phyloP scores from a whole-genome alignment of 1,140 invertebrate species.

The Aphidius ervi region DNA sequence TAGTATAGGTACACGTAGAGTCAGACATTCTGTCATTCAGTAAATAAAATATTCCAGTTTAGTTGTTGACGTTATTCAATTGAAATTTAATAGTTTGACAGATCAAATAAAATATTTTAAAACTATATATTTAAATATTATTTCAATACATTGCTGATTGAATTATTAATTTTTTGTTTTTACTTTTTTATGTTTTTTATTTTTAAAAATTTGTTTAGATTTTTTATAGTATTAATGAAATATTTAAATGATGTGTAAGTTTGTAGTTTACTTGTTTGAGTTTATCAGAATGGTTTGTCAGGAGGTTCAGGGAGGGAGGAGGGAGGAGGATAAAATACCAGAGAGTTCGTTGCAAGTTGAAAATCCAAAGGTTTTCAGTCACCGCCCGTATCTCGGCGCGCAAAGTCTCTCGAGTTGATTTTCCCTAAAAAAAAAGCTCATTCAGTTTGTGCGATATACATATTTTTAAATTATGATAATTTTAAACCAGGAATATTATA shows the following conservation, averaged over 20 bases:
- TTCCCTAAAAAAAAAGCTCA: conserved; percentile 19
- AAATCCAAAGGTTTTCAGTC: conserved; percentile 44
- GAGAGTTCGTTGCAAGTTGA: conserved; percentile 21
- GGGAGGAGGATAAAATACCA: conserved; percentile 4
- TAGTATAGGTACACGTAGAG: too few species aligned
- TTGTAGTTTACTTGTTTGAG: not conserved
- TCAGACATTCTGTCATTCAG: too few species aligned
- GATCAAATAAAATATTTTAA: too few species aligned
- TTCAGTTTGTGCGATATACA: not conserved
- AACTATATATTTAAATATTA: too few species aligned
- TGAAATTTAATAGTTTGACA: too few species aligned
- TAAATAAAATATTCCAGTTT: too few species aligned
- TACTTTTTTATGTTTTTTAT: too few species aligned
- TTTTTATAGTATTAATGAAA: too few species aligned
- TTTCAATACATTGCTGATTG: not conserved
- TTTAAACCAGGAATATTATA: not conserved
- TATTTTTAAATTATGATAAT: not conserved
- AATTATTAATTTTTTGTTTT: not conserved
- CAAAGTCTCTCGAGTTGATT: conserved; percentile 35
- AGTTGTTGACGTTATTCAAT: too few species aligned
- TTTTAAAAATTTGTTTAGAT: too few species aligned
- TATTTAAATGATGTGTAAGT: not conserved
- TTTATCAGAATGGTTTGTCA: not conserved
- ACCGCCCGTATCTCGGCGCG: conserved; percentile 52
- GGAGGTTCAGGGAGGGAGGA: not conserved